Evolutionary conservation across 2,113 vertebrate genomes (phyloP).

Genomic region (Misgurnus mizolepis): DNA sequence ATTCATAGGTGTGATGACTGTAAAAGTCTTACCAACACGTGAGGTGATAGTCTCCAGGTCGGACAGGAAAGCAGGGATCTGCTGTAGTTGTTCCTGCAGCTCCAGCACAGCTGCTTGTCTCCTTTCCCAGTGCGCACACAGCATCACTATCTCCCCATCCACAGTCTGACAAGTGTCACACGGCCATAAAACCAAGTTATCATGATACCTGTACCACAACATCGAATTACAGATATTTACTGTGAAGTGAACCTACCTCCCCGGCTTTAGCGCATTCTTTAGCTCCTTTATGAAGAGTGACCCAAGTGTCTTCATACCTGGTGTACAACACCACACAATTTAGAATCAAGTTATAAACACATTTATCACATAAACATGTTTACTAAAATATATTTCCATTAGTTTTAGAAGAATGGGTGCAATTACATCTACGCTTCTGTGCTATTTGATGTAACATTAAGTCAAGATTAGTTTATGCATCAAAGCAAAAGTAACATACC

Average conservation of each 20-base stretch:
- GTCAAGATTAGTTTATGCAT: neutral
- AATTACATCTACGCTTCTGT: neutral
- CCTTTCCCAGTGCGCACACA: slow-evolving; percentile 92
- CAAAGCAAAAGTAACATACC: slow-evolving; percentile 34
- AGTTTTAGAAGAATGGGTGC: neutral
- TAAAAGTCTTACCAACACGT: slow-evolving; percentile 78
- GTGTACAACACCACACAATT: neutral
- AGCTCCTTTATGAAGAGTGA: slow-evolving; percentile 81
- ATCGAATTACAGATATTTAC: neutral
- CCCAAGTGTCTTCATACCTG: slow-evolving; percentile 88
- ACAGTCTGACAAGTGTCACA: slow-evolving; percentile 73
- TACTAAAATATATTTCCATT: neutral
- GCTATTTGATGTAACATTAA: too few relatives aligned
- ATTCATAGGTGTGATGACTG: neutral
- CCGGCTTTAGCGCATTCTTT: slow-evolving; percentile 82
- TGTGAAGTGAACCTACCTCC: slow-evolving; percentile 73
- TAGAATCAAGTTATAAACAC: neutral
- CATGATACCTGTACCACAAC: neutral
- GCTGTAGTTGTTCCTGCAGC: slow-evolving; percentile 87
- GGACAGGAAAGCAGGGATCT: slow-evolving; percentile 80
- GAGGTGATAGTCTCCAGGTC: slow-evolving; percentile 83
- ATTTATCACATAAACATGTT: neutral
- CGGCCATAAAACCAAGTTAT: neutral
- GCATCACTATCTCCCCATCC: slow-evolving; percentile 92
- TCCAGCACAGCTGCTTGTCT: slow-evolving; percentile 78